Percentiles rank a stretch among this genome's conserved stretches.
Evolutionary conservation across 2,888 invertebrate genomes (phyloP).

Genomic region (Lissonota sp.): DNA sequence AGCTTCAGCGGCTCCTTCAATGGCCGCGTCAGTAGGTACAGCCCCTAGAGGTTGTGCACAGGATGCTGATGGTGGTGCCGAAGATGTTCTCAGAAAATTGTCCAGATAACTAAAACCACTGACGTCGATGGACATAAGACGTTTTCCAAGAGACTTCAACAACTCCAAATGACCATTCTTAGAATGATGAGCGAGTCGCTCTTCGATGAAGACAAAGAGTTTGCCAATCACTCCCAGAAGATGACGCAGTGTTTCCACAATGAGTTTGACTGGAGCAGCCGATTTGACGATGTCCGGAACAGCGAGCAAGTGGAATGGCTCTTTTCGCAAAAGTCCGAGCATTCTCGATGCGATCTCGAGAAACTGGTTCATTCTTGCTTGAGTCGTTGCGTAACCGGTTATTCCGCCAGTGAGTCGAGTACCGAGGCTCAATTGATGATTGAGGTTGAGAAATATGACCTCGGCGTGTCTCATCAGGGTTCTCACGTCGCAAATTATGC

Average conservation of each 20-base stretch:
- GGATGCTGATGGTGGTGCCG: constrained; percentile 10
- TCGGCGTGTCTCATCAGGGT: no score
- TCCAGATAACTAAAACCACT: background rate
- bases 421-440: no score
- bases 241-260: background rate
- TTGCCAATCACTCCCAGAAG: background rate
- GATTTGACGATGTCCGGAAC: constrained; percentile 12
- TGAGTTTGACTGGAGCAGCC: background rate
- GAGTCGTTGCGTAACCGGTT: no score
- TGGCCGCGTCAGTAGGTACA: background rate
- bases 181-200: background rate
- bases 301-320: constrained; percentile 43
- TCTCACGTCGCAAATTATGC: no score
- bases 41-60: background rate
- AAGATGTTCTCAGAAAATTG: background rate
- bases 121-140: background rate
- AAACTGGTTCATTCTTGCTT: background rate
- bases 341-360: background rate
- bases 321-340: background rate
- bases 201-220: background rate
- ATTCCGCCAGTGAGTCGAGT: no score
- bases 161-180: background rate
- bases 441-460: no score
- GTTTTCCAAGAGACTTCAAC: background rate
- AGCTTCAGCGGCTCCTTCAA: background rate